These are phyloP conservation scores for Octomys mimax DNA, from an alignment of 2,797 vertebrate species.

Conservation along the genomic window DNA sequence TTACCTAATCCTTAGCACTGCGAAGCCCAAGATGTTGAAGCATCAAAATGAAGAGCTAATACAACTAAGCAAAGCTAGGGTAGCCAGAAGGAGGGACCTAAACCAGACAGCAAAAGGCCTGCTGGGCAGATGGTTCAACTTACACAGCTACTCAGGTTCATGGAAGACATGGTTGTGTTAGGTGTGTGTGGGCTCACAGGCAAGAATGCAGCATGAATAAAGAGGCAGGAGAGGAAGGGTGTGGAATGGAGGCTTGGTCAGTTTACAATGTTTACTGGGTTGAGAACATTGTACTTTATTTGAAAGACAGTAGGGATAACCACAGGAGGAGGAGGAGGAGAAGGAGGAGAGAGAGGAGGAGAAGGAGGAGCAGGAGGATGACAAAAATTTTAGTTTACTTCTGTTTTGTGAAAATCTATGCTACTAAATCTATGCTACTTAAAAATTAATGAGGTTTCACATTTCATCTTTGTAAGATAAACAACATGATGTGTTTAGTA, in stretches of 20 bases:
- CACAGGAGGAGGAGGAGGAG: neutral
- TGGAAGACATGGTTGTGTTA: neutral
- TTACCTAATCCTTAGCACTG: neutral
- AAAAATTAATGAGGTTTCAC: conserved; percentile 81
- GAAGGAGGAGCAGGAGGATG: neutral
- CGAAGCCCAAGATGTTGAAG: neutral
- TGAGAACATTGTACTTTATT: neutral
- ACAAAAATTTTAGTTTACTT: conserved; percentile 69
- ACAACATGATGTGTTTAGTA: conserved; percentile 65
- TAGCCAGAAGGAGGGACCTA: neutral
- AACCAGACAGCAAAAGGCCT: neutral
- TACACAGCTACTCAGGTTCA: neutral
- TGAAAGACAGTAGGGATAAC: neutral
- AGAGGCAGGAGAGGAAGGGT: accelerated
- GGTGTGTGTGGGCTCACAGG: neutral
- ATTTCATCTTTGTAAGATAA: conserved; percentile 78
- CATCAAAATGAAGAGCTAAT: neutral
- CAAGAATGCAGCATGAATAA: neutral
- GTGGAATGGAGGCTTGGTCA: neutral
- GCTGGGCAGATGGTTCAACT: neutral
- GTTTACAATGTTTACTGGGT: neutral
- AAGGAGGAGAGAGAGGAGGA: too few relatives aligned
- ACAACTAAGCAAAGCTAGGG: neutral
- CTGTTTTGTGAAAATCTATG: conserved; percentile 72
- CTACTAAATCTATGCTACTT: conserved; percentile 67